Base-by-base conservation (phyloP, 2,888 invertebrate species). In the Philereme vetulata region DNA sequence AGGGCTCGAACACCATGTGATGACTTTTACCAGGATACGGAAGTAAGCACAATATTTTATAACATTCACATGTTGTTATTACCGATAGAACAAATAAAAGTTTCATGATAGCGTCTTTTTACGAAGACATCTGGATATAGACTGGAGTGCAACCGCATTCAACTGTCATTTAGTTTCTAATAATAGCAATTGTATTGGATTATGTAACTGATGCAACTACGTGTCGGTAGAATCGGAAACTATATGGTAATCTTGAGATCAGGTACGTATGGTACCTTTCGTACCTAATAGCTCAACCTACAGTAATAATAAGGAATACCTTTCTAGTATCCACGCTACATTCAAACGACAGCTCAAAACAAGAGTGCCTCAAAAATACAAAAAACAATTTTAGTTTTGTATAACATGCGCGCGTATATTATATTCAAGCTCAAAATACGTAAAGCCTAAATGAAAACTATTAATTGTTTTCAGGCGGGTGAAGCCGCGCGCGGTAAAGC, bases 1-100 rank as follows among this genome's bases (percentile, higher is more conserved):
- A 69, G 0, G 92, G 88, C 46, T 87, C 82, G 62, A 92, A 92
- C 4, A 93, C 87, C 66, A 86, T 82, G 64, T 91, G 86, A 65
- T 93, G 93, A 54, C 93, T 93, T 58, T 88, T 90, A 0, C 93
- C 93, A 0, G 81, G 77, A 62, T 92, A 90, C 2, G 87, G 85
- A 42, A 93, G 83, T 0, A 90, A 62, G 8, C 83, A 90, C 5
- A 93, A 75, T 46, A 93, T 87, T 48, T 73, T 78, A 50, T 74
- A 80, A 48, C 74, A 68, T 10, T 74, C 64, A 56, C 69, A 71
- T 10, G 62, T 57, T 44, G 66, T 60, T 52, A 71, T 46, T 10
- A 71, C n/a, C 35, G 65, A 35, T 48, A 75, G 57, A 45, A 73
- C 47, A 32, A 74, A 35, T 35, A 67, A 38, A 59, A 11, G 4